Conservation (phyloP, 2,113 vertebrate genomes). For the Benitochromis conjunctus region DNA sequence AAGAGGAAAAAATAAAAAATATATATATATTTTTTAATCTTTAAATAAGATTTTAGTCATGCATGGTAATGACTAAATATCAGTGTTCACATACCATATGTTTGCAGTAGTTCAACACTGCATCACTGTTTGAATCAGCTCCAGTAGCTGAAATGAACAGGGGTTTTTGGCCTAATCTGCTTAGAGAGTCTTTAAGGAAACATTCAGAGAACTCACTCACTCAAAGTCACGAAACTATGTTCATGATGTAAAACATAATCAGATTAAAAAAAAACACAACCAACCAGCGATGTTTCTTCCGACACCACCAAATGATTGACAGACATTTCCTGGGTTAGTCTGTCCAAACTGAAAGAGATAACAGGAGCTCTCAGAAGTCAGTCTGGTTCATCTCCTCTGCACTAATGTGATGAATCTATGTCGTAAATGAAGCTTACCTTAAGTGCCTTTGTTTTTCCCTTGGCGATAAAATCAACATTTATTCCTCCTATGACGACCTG, state of each 20-base stretch:
- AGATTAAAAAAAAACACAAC: neutral
- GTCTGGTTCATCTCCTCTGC: neutral
- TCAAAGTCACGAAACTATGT: neutral
- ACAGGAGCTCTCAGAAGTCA: neutral
- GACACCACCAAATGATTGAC: conserved; percentile 83
- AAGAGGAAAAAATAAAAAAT: neutral
- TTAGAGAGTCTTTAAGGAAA: conserved; percentile 77
- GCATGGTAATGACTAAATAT: neutral
- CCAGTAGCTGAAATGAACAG: conserved; percentile 84
- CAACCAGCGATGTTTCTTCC: conserved; percentile 87
- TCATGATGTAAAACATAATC: neutral
- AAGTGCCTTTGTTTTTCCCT: conserved; percentile 74
- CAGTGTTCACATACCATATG: conserved; percentile 81
- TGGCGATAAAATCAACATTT: conserved; percentile 87
- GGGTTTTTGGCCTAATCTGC: conserved; percentile 76
- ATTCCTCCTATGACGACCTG: conserved; percentile 88
- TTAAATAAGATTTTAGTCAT: neutral
- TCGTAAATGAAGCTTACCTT: conserved; percentile 61
- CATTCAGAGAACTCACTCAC: neutral
- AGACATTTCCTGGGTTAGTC: conserved; percentile 82
- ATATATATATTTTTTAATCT: neutral
- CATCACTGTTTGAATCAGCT: conserved; percentile 77
- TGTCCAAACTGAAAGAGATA: conserved; percentile 78
- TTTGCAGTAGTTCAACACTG: conserved; percentile 76
- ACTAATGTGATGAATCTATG: neutral